These are phyloP conservation scores for Dendrophyllia cribrosa DNA, from an alignment of 64 coral and sea anemone species.

Conservation along the genomic window DNA sequence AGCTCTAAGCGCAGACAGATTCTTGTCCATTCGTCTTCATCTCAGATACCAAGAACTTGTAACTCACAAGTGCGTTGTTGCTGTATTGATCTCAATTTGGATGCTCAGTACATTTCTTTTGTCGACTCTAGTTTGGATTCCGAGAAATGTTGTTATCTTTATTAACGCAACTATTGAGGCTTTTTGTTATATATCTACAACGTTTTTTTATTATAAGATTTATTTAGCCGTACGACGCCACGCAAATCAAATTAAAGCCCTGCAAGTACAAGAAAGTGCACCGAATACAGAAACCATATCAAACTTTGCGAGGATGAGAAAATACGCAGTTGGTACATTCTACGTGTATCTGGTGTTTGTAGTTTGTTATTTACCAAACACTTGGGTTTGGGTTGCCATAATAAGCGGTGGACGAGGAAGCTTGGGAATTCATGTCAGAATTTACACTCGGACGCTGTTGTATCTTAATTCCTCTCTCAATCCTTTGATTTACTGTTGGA, in stretches of 20 bases:
- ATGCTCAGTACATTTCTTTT: not conserved
- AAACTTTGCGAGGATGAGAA: not conserved
- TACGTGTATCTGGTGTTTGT: not conserved
- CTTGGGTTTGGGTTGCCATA: too few relatives aligned
- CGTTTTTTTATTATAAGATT: not conserved
- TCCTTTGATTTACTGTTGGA: constrained; percentile 2
- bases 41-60: not conserved
- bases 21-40: not conserved
- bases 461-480: not conserved
- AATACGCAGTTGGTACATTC: not conserved
- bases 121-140: not conserved
- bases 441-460: not conserved
- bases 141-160: not conserved
- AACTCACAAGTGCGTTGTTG: not conserved
- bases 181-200: not conserved
- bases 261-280: not conserved
- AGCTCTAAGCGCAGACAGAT: not conserved
- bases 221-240: not conserved
- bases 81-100: not conserved
- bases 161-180: not conserved
- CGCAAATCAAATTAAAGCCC: not conserved
- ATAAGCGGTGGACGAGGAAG: too few relatives aligned
- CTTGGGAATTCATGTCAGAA: not conserved
- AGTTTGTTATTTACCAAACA: not conserved
- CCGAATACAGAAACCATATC: not conserved